Conservation (phyloP, 2,113 vertebrate genomes). For the Lepidothrix coronata region DNA sequence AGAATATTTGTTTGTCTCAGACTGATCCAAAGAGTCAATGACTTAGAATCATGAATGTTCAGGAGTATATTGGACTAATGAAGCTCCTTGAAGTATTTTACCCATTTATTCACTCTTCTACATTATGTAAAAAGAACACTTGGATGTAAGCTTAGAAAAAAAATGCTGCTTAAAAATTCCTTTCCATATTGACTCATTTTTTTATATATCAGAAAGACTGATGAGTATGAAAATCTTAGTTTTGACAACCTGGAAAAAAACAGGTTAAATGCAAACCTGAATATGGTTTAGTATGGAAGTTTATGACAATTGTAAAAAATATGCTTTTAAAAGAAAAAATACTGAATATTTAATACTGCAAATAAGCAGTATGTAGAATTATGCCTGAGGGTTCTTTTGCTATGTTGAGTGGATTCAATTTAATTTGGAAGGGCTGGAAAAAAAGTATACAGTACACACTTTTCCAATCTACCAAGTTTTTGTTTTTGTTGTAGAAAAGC, state of each 20-base stretch:
- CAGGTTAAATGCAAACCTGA: slow-evolving; percentile 29
- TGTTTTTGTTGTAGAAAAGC: neutral
- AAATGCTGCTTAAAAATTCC: neutral
- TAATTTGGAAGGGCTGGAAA: slow-evolving; percentile 53
- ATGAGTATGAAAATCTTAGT: slow-evolving; percentile 10
- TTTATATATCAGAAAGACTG: neutral
- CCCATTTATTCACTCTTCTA: neutral
- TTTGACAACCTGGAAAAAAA: slow-evolving; percentile 25
- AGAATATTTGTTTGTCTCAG: neutral
- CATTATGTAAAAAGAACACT: neutral
- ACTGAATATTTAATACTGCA: slow-evolving; percentile 70
- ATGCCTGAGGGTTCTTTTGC: slow-evolving; percentile 60
- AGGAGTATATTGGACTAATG: neutral
- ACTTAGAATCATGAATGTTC: neutral
- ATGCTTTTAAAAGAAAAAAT: slow-evolving; percentile 62
- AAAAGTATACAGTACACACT: slow-evolving; percentile 18
- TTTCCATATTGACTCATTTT: neutral
- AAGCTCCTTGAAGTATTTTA: neutral
- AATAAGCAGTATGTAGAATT: slow-evolving; percentile 66
- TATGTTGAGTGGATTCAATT: slow-evolving; percentile 55
- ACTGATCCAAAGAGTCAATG: neutral
- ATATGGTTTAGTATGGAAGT: neutral
- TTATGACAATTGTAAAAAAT: slow-evolving; percentile 61
- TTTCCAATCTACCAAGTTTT: slow-evolving; percentile 23
- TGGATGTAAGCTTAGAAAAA: neutral